Conservation (phyloP, 2,113 vertebrate species). For the Salminus brasiliensis region DNA sequence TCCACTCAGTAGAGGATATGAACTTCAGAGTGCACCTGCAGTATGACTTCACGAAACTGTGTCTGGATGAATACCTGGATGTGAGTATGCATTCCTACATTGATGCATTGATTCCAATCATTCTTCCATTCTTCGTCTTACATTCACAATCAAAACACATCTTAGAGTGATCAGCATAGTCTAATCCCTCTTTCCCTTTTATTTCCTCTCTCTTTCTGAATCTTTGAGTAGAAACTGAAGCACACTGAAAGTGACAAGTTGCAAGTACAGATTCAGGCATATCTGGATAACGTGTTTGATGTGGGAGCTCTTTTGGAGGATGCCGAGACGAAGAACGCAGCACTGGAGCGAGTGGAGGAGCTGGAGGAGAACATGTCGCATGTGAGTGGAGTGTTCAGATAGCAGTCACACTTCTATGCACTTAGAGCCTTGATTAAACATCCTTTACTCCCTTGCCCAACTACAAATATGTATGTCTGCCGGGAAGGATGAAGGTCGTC, state of each 20-base stretch:
- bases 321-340: conserved; percentile 95
- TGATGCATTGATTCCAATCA: background rate
- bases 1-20: conserved; percentile 98
- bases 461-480: background rate
- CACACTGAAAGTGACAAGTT: conserved; percentile 97
- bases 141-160: background rate
- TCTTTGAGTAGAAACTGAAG: conserved; percentile 84
- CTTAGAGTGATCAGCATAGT: background rate
- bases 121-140: background rate
- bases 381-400: conserved; percentile 69
- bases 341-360: conserved; percentile 96
- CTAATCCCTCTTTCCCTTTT: background rate
- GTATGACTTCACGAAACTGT: conserved; percentile 94
- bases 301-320: conserved; percentile 94
- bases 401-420: background rate
- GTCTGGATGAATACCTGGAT: conserved; percentile 93
- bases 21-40: conserved; percentile 97
- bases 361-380: conserved; percentile 96
- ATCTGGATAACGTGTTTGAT: conserved; percentile 95
- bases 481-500: background rate
- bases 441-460: background rate
- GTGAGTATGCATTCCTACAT: conserved; percentile 68
- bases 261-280: conserved; percentile 96
- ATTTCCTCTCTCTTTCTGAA: background rate
- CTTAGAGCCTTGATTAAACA: background rate